phyloP scores from a whole-genome alignment of 2,797 vertebrate genomes.

The Bovichtus variegatus region DNA sequence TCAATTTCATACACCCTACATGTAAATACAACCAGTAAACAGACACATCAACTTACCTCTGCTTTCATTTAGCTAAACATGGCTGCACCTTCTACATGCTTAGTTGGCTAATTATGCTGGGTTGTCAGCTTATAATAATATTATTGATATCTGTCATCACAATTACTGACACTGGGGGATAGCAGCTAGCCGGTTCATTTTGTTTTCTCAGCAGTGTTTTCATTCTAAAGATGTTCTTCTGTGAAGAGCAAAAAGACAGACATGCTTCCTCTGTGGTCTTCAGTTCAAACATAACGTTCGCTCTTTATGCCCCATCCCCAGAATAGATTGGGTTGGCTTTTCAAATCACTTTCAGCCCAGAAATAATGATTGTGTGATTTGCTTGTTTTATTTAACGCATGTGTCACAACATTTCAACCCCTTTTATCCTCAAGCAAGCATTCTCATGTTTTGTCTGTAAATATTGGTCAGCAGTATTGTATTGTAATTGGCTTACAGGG shows the following conservation, averaged over 20 bases:
- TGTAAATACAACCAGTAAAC: not conserved
- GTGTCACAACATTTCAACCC: not conserved
- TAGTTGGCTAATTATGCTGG: fast-evolving
- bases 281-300: not conserved
- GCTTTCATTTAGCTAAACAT: not conserved
- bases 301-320: not conserved
- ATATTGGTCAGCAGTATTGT: not conserved
- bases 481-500: not conserved
- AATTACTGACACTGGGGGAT: too few species aligned
- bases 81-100: not conserved
- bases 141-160: not conserved
- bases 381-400: not conserved
- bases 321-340: not conserved
- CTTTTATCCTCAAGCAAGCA: not conserved
- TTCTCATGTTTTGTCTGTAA: not conserved
- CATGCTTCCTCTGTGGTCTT: not conserved
- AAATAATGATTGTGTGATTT: not conserved
- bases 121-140: not conserved
- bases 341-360: not conserved
- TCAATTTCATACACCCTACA: not conserved
- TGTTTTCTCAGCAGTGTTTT: not conserved
- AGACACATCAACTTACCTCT: not conserved
- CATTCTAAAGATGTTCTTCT: not conserved
- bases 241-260: not conserved
- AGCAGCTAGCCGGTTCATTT: too few species aligned